A percentile compares a stretch with the other conserved stretches of the same genome.
These are phyloP conservation scores for Geococcyx californianus DNA, from an alignment of 2,113 vertebrate species.

Conservation along the genomic window DNA sequence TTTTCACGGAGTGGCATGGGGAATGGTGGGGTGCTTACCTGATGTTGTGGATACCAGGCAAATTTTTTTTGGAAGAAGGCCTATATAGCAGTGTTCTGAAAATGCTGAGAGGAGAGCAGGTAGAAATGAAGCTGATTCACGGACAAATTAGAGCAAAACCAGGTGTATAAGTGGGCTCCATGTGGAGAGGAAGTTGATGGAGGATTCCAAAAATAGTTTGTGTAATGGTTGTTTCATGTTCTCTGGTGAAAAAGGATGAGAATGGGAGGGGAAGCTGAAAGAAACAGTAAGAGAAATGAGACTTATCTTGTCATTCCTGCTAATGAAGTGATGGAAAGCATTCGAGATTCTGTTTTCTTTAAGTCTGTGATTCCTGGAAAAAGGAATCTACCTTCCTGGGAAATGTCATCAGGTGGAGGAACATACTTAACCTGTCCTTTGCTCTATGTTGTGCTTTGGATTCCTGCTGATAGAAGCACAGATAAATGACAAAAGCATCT, in stretches of 20 bases:
- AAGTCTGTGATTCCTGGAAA: background rate
- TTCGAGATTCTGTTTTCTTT: background rate
- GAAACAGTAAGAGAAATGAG: background rate
- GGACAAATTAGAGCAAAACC: background rate
- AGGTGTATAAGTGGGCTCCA: background rate
- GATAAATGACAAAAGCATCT: background rate
- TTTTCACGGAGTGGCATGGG: background rate
- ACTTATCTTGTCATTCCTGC: background rate
- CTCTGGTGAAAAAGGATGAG: background rate
- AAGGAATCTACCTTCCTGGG: background rate
- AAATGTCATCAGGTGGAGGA: background rate
- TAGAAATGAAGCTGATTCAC: background rate
- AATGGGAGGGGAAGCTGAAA: background rate
- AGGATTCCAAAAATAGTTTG: background rate
- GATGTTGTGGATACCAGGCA: background rate
- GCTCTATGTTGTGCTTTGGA: background rate
- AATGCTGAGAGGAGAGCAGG: background rate
- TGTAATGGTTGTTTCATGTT: background rate
- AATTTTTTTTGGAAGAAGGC: background rate
- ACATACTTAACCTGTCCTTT: background rate
- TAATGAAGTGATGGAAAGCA: background rate
- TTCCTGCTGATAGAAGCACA: background rate
- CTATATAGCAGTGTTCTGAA: background rate
- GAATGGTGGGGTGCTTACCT: background rate
- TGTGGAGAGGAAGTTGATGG: background rate